phyloP scores from a whole-genome alignment of 2,113 vertebrate genomes.

The Rattus rattus region DNA sequence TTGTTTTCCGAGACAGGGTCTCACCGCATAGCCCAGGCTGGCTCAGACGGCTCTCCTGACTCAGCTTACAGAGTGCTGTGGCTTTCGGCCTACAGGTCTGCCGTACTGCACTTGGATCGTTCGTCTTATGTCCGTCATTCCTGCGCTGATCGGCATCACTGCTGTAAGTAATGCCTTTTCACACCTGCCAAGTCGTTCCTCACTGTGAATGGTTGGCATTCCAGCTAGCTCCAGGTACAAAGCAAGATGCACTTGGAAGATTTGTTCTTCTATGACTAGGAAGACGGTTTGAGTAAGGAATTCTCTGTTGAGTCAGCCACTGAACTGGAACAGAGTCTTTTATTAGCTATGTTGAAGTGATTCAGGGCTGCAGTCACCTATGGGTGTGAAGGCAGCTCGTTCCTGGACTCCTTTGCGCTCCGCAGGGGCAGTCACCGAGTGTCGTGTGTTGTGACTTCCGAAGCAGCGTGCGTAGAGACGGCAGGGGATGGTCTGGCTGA shows the following conservation, averaged over 20 bases:
- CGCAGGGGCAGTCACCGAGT: background rate
- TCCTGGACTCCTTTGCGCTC: background rate
- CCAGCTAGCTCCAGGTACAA: background rate
- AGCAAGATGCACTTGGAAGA: background rate
- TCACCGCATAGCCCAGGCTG: background rate
- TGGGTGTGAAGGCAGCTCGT: background rate
- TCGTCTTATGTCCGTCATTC: background rate
- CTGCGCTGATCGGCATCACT: background rate
- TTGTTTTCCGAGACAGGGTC: background rate
- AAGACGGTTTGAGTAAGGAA: slow-evolving; percentile 21
- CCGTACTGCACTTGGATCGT: background rate
- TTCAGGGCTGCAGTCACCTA: background rate
- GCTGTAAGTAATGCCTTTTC: background rate
- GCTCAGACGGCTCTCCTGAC: background rate
- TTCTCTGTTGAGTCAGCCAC: slow-evolving; percentile 37
- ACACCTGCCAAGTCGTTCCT: slow-evolving; percentile 15
- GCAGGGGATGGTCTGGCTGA: background rate
- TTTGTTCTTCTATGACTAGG: slow-evolving; percentile 26
- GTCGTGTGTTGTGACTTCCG: background rate
- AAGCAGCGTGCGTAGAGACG: background rate
- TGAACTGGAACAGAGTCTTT: slow-evolving; percentile 32
- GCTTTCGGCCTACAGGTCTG: background rate
- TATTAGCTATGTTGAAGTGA: slow-evolving; percentile 44
- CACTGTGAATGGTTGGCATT: background rate
- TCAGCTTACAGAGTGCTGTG: background rate